These are phyloP conservation scores for Vidua chalybeata DNA, from an alignment of 2,113 vertebrate genomes.

Conservation along the genomic window DNA sequence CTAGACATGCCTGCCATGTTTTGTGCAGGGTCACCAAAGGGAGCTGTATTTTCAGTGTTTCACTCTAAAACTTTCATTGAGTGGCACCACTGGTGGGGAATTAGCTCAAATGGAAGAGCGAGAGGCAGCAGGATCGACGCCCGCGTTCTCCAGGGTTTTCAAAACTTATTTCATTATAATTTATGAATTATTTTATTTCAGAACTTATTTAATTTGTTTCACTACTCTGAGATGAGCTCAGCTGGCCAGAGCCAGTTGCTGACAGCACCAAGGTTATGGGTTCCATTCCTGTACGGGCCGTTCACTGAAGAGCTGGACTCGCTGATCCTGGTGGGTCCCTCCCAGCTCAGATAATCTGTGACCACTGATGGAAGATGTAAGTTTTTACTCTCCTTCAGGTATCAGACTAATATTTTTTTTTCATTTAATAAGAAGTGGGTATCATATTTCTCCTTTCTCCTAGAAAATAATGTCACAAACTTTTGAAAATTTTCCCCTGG, in stretches of 20 bases:
- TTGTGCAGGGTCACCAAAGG: not conserved
- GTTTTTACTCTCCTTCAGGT: not conserved
- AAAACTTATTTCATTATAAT: rapidly evolving
- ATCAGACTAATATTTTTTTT: not conserved
- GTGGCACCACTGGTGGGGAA: not conserved
- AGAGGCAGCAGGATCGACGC: constrained; percentile 15
- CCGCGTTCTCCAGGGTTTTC: not conserved
- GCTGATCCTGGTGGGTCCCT: not conserved
- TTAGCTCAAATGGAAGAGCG: constrained; percentile 36
- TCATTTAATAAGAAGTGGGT: not conserved
- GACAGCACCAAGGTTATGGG: not conserved
- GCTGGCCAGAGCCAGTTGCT: not conserved
- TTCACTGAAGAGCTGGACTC: too few species aligned
- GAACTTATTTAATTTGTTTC: rapidly evolving
- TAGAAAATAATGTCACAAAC: not conserved
- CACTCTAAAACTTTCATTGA: not conserved
- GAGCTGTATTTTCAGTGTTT: not conserved
- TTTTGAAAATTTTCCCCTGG: not conserved
- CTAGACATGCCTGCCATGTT: not conserved
- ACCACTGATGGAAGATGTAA: not conserved
- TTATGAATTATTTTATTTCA: not conserved
- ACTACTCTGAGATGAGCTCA: not conserved
- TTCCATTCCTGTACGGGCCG: rapidly evolving
- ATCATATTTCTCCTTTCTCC: not conserved
- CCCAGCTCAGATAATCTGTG: not conserved